Evolutionary conservation across 2,888 invertebrate species (phyloP).

Genomic region (Zygogramma bicolorata): DNA sequence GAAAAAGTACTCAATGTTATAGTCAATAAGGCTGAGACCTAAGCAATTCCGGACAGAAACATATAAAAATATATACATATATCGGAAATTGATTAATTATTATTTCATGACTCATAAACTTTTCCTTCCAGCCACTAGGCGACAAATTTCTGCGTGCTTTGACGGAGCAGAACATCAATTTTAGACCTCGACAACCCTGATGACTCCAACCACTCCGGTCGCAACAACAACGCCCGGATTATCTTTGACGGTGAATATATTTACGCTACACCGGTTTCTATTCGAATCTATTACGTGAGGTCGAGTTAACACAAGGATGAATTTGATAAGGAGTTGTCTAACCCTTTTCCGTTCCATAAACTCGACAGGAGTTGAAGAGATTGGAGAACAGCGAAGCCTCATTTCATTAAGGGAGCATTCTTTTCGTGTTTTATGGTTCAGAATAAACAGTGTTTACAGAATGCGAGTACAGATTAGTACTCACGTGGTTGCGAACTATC

Average conservation of each 20-base stretch:
- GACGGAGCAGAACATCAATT: background rate
- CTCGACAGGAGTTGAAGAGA: background rate
- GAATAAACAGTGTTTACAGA: no score
- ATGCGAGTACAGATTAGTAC: no score
- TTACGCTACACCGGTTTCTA: background rate
- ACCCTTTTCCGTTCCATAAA: background rate
- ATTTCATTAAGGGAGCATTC: no score
- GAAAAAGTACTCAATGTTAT: no score
- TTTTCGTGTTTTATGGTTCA: background rate
- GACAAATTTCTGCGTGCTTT: no score
- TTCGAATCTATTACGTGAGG: background rate
- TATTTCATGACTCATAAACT: no score
- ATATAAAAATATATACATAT: no score
- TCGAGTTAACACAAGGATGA: background rate
- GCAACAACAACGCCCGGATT: background rate
- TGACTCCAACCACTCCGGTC: background rate
- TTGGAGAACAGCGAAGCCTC: background rate
- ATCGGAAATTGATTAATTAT: no score
- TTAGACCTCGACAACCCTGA: background rate
- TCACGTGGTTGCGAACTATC: no score
- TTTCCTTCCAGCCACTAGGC: no score
- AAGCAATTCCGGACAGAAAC: no score
- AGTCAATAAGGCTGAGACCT: no score
- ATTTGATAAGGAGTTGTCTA: background rate
- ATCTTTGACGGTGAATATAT: background rate